Conservation (phyloP, 2,113 vertebrate genomes). For the Heloderma charlesbogerti region DNA sequence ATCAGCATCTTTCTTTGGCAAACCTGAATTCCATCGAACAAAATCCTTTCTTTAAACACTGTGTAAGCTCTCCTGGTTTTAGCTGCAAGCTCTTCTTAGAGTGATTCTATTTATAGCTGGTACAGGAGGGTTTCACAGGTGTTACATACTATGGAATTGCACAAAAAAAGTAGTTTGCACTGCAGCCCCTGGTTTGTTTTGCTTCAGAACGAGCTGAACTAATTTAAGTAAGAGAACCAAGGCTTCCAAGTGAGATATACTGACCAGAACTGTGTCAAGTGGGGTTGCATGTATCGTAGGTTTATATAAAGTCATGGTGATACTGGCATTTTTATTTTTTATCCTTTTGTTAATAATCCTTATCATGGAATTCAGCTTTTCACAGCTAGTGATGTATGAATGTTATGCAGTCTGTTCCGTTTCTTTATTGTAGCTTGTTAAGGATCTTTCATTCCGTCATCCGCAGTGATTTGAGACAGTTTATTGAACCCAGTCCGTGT, state of each 20-base stretch:
- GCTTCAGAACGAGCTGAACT: neutral
- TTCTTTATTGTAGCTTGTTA: no score
- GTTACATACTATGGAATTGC: neutral
- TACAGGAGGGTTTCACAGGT: neutral
- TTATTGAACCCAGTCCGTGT: no score
- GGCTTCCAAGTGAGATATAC: neutral
- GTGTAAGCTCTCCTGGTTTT: slow-evolving; percentile 22
- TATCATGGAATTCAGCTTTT: neutral
- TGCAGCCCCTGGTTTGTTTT: no score
- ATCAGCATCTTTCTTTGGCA: slow-evolving; percentile 7
- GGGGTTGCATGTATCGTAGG: neutral
- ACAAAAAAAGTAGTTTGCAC: neutral
- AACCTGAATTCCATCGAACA: slow-evolving; percentile 10
- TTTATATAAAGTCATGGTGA: neutral
- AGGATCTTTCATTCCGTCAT: no score
- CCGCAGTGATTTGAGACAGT: no score
- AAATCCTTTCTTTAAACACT: slow-evolving; percentile 19
- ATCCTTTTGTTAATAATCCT: neutral
- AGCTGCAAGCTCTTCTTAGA: neutral
- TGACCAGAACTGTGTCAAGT: neutral
- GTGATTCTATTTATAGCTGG: neutral
- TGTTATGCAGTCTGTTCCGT: no score
- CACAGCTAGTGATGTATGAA: neutral
- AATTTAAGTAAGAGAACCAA: neutral
- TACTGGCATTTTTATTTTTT: neutral